These are phyloP conservation scores for Hylomyscus alleni DNA, from an alignment of 2,797 vertebrate species.

Conservation along the genomic window DNA sequence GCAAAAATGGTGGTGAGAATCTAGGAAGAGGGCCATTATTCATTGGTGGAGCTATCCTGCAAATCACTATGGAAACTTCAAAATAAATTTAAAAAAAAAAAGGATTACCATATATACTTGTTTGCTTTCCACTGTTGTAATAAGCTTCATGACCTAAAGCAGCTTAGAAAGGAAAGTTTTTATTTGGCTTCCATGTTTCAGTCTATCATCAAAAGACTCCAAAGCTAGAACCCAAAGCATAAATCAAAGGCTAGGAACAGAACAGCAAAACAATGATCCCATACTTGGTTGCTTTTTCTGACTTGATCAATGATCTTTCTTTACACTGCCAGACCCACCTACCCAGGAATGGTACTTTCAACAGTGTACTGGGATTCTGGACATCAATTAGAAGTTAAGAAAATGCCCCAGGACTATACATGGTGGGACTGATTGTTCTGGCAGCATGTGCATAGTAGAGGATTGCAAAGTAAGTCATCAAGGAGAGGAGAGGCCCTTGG, in stretches of 20 bases:
- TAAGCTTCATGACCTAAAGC: neutral
- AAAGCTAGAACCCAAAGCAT: neutral
- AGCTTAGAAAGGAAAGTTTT: neutral
- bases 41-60: neutral
- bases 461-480: too few species aligned
- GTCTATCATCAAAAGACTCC: neutral
- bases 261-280: too few species aligned
- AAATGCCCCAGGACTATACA: neutral
- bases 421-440: too few species aligned
- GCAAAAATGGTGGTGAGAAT: neutral
- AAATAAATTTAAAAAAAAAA: neutral
- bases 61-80: neutral
- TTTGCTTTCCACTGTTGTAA: neutral
- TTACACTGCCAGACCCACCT: neutral
- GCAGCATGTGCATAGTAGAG: too few species aligned
- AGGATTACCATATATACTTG: neutral
- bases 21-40: neutral
- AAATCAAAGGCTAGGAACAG: neutral
- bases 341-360: neutral
- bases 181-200: neutral
- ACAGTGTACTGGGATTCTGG: neutral
- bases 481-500: too few species aligned
- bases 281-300: neutral
- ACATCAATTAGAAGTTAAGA: neutral
- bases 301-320: neutral